A percentile compares a stretch with the other conserved stretches of the same genome.
These are phyloP conservation scores for Pygathrix nemaeus DNA, from an alignment of 2,113 vertebrate genomes.

Conservation along the genomic window DNA sequence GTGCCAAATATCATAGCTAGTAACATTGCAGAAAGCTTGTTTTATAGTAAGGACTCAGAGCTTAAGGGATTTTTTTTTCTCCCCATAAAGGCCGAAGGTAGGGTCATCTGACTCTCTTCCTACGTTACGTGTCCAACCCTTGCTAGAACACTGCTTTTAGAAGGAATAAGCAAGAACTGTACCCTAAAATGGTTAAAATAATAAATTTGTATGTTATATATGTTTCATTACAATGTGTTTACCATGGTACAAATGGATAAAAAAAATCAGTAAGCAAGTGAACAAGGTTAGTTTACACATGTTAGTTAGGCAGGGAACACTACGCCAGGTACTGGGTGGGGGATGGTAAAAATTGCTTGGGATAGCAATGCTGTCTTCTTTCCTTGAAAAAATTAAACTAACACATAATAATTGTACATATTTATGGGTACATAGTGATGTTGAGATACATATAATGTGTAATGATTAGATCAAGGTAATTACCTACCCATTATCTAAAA, in stretches of 20 bases:
- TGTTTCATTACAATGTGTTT: background rate
- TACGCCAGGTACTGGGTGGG: too few relatives aligned
- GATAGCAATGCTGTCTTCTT: background rate
- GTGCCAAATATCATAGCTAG: background rate
- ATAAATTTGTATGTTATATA: background rate
- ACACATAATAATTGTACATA: background rate
- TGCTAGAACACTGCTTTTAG: background rate
- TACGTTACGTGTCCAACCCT: background rate
- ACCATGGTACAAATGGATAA: background rate
- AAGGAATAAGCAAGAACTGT: background rate
- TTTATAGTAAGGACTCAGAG: constrained; percentile 36
- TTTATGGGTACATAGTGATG: background rate
- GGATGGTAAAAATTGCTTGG: background rate
- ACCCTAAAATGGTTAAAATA: background rate
- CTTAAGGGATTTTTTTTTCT: background rate
- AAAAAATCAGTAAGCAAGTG: background rate
- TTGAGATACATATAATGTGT: background rate
- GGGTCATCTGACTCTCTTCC: background rate
- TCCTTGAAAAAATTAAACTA: background rate
- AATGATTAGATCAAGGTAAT: background rate
- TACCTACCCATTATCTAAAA: background rate
- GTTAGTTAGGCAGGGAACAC: background rate
- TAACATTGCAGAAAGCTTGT: background rate
- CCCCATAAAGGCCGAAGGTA: background rate
- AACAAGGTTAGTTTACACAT: background rate